Conservation (phyloP, 2,888 invertebrate genomes). For the Platycheirus rosarum region DNA sequence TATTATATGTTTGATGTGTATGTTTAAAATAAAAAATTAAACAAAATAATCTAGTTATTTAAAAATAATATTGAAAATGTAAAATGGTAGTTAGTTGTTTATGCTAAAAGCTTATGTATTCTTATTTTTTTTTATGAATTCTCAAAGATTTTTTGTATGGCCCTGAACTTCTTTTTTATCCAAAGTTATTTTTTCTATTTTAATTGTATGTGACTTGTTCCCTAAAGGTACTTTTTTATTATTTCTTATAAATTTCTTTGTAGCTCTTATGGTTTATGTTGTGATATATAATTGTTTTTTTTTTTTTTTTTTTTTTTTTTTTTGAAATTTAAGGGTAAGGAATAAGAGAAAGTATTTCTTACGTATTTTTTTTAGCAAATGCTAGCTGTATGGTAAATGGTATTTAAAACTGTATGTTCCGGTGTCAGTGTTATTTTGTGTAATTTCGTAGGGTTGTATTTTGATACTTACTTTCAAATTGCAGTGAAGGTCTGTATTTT, state of each 20-base stretch:
- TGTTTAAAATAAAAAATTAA: conserved; percentile 30
- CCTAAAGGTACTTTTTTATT: conserved; percentile 32
- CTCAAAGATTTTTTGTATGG: conserved; percentile 17
- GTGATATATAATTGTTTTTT: too few relatives aligned
- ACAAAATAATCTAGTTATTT: neutral
- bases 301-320: conserved; percentile 38
- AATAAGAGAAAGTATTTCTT: conserved; percentile 60
- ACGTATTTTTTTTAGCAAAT: conserved; percentile 76
- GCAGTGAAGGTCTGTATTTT: conserved; percentile 47
- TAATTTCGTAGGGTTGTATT: conserved; percentile 78
- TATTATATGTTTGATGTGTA: conserved; percentile 57
- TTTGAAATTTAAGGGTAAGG: conserved; percentile 39
- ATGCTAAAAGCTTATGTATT: conserved; percentile 18
- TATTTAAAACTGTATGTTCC: conserved; percentile 83
- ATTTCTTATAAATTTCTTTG: conserved; percentile 8
- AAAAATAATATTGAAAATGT: neutral
- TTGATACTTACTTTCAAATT: conserved; percentile 76
- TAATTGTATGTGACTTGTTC: conserved; percentile 45
- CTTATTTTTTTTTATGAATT: neutral
- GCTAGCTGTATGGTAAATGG: conserved; percentile 83
- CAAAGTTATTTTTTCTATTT: conserved; percentile 42
- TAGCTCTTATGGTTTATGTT: too few relatives aligned
- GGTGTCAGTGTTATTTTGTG: conserved; percentile 82
- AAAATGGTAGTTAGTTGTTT: neutral
- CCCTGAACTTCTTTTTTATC: conserved; percentile 31